Evolutionary conservation across 2,113 vertebrate genomes (phyloP).

Genomic region (Gambusia holbrooki): DNA sequence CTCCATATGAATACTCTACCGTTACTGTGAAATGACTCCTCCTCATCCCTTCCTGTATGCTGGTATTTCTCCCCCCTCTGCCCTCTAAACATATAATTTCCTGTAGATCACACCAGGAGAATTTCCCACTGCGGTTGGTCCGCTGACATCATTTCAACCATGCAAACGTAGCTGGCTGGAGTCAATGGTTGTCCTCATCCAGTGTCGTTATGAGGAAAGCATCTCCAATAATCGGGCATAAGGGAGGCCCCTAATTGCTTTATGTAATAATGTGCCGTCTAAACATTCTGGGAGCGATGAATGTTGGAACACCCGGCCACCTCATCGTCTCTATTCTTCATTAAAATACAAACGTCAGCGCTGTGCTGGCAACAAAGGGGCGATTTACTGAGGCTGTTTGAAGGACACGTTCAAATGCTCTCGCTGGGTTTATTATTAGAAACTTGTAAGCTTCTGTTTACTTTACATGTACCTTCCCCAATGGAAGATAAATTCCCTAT

Average conservation of each 20-base stretch:
- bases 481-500: background rate
- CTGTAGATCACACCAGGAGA: constrained; percentile 52
- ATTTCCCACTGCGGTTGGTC: constrained; percentile 58
- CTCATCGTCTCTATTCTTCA: constrained; percentile 75
- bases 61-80: constrained; percentile 13
- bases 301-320: constrained; percentile 62
- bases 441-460: constrained; percentile 40
- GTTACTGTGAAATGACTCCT: constrained; percentile 16
- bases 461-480: constrained; percentile 26
- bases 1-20: background rate
- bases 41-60: background rate
- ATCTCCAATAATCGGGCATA: constrained; percentile 50
- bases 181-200: constrained; percentile 53
- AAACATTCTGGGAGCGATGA: constrained; percentile 64
- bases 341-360: constrained; percentile 74
- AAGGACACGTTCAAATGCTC: constrained; percentile 45
- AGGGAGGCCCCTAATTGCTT: constrained; percentile 73
- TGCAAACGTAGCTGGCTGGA: constrained; percentile 52
- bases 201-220: constrained; percentile 64
- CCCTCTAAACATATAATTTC: constrained; percentile 37
- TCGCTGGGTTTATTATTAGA: constrained; percentile 50
- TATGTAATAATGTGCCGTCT: constrained; percentile 77
- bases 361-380: constrained; percentile 66
- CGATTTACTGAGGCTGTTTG: constrained; percentile 60
- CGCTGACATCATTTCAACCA: constrained; percentile 70